Evolutionary conservation across 2,113 vertebrate genomes (phyloP).

Genomic region (Anguilla japonica): DNA sequence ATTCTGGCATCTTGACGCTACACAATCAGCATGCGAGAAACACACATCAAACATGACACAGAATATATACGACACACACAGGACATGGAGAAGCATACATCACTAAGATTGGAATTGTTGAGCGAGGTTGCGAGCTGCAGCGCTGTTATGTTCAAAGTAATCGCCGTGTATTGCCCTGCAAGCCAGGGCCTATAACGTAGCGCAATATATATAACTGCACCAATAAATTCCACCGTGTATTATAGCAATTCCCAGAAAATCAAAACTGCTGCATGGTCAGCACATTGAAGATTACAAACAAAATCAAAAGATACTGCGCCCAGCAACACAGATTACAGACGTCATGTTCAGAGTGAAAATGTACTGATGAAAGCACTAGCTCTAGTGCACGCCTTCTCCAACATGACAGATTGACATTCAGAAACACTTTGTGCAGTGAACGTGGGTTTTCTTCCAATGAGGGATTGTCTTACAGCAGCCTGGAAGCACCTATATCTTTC

Average conservation of each 20-base stretch:
- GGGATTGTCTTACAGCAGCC: neutral
- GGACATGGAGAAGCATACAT: neutral
- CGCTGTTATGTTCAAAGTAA: neutral
- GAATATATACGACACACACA: constrained; percentile 8
- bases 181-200: neutral
- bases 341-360: neutral
- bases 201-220: neutral
- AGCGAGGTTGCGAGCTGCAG: neutral
- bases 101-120: neutral
- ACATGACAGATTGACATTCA: neutral
- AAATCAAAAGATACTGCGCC: constrained; percentile 1
- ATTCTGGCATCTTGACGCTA: constrained; percentile 94
- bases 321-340: neutral
- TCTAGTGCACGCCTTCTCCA: neutral
- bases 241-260: neutral
- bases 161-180: neutral
- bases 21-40: neutral
- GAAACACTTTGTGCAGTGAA: neutral
- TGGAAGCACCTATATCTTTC: constrained; percentile 4
- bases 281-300: neutral
- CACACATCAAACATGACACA: neutral
- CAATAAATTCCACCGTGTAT: neutral
- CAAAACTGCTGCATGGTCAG: neutral
- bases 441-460: neutral
- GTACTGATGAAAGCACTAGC: neutral